Conservation (phyloP, 1,140 invertebrate genomes). For the Pogonognathellus flavescens region DNA sequence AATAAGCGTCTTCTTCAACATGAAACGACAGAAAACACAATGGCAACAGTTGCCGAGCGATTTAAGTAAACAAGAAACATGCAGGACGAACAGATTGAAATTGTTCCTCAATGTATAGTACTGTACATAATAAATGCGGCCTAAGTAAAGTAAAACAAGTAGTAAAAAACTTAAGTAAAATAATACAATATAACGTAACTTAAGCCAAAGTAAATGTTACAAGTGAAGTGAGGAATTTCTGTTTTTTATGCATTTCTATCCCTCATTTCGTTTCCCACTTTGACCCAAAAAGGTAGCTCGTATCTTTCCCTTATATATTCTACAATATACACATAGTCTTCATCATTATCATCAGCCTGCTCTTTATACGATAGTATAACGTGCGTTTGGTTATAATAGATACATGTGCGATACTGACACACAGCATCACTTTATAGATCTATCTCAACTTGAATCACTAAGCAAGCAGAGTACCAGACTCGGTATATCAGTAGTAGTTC, state of each 20-base stretch:
- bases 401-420: neutral
- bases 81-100: slow-evolving; percentile 35
- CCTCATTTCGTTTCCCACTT: slow-evolving; percentile 43
- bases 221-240: slow-evolving; percentile 36
- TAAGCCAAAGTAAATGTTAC: slow-evolving; percentile 43
- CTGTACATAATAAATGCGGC: slow-evolving; percentile 19
- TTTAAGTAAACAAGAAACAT: slow-evolving; percentile 44
- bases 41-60: slow-evolving; percentile 27
- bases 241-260: slow-evolving; percentile 45
- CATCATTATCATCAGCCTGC: slow-evolving; percentile 1
- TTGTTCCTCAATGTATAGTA: neutral
- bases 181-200: slow-evolving; percentile 48
- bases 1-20: neutral
- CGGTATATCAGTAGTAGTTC: neutral
- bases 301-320: neutral
- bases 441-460: no score
- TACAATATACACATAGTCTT: neutral
- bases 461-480: neutral
- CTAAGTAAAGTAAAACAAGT: neutral
- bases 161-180: slow-evolving; percentile 43
- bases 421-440: neutral
- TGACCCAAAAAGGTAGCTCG: slow-evolving; percentile 33
- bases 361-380: slow-evolving; percentile 7
- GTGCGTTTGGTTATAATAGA: no score
- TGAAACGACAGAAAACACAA: neutral